Evolutionary conservation across 1,140 invertebrate species (phyloP).

Genomic region (Batillaria attramentaria): DNA sequence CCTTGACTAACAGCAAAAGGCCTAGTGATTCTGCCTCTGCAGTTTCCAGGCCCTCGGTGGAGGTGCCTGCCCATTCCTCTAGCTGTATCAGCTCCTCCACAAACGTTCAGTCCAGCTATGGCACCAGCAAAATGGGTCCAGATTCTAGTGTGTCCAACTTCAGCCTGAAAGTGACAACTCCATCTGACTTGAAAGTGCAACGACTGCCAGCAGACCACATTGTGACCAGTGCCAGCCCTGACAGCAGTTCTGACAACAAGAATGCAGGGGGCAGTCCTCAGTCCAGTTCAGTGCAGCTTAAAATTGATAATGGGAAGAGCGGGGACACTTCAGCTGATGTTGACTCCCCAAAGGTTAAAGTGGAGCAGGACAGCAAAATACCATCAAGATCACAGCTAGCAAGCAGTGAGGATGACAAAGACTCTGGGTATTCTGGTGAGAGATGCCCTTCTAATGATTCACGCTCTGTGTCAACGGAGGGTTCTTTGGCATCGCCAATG

Average conservation of each 20-base stretch:
- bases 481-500: slow-evolving; percentile 19
- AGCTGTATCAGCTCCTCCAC: slow-evolving; percentile 7
- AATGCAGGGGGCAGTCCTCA: slow-evolving; percentile 19
- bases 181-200: slow-evolving; percentile 36
- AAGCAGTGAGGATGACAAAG: slow-evolving; percentile 23
- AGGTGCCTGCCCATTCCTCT: neutral
- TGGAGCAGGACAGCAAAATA: neutral
- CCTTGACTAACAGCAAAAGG: neutral
- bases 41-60: neutral
- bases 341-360: slow-evolving; percentile 22
- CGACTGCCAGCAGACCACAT: slow-evolving; percentile 52
- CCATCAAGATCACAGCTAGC: too few species aligned
- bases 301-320: slow-evolving; percentile 27
- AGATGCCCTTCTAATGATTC: slow-evolving; percentile 31
- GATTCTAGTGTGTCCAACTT: neutral
- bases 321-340: neutral
- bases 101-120: neutral
- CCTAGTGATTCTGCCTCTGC: neutral
- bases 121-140: neutral
- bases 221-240: slow-evolving; percentile 55
- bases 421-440: slow-evolving; percentile 28
- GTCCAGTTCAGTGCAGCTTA: slow-evolving; percentile 13
- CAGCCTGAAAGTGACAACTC: slow-evolving; percentile 33
- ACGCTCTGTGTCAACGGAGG: slow-evolving; percentile 20
- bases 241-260: slow-evolving; percentile 59